A percentile compares a stretch with the other conserved stretches of the same genome.
phyloP scores from a whole-genome alignment of 2,888 invertebrate species.

The Netelia inedita region DNA sequence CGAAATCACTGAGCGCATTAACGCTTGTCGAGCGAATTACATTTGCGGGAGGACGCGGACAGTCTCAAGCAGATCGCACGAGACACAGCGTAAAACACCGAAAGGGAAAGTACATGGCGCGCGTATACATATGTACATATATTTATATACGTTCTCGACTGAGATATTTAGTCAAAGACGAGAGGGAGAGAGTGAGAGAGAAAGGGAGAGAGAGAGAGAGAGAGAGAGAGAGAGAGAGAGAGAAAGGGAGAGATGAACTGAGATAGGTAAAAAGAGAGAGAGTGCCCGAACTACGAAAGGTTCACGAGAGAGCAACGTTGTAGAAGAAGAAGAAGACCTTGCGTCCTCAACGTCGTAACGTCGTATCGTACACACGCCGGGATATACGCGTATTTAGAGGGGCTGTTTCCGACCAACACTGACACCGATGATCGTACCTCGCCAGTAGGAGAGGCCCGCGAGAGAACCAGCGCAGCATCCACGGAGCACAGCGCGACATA shows the following conservation, averaged over 20 bases:
- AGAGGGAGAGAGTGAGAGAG: neutral
- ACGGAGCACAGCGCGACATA: slow-evolving; percentile 69
- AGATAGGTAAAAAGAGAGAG: neutral
- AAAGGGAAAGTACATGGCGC: slow-evolving; percentile 11
- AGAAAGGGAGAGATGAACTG: neutral
- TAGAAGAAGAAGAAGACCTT: slow-evolving; percentile 38
- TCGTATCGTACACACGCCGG: slow-evolving; percentile 68
- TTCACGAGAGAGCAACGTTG: neutral
- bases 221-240: neutral
- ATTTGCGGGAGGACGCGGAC: neutral
- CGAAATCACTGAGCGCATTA: slow-evolving; percentile 13
- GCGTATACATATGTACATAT: slow-evolving; percentile 4
- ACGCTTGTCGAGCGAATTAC: neutral
- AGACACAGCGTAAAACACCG: slow-evolving; percentile 6
- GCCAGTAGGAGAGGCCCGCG: slow-evolving; percentile 50
- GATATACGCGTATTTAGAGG: slow-evolving; percentile 73
- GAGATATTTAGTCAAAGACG: slow-evolving; percentile 11
- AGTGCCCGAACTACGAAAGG: neutral
- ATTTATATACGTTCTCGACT: slow-evolving; percentile 20
- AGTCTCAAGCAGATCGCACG: slow-evolving; percentile 1
- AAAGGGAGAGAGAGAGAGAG: neutral
- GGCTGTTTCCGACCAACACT: slow-evolving; percentile 76
- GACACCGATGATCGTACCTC: slow-evolving; percentile 66
- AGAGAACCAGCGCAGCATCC: slow-evolving; percentile 74
- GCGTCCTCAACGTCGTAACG: slow-evolving; percentile 57